Evolutionary conservation across 2,113 vertebrate genomes (phyloP).

Genomic region (Podarcis muralis): DNA sequence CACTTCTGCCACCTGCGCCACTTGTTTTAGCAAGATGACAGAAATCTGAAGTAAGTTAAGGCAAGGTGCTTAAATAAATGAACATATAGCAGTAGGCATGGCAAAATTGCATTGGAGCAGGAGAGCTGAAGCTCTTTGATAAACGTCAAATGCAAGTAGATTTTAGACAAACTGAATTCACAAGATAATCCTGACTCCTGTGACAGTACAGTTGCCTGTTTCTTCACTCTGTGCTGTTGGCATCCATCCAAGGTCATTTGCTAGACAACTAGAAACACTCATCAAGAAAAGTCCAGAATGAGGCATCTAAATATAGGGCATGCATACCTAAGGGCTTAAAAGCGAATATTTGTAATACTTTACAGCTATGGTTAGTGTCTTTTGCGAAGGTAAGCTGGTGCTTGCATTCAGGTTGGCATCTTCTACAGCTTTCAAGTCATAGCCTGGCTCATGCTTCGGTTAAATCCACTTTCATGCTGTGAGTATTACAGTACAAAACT

Average conservation of each 20-base stretch:
- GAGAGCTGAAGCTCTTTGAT: neutral
- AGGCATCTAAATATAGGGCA: neutral
- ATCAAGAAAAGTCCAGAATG: neutral
- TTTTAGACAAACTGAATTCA: neutral
- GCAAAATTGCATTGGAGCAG: neutral
- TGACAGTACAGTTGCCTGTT: slow-evolving; percentile 2
- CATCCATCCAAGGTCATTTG: slow-evolving; percentile 1
- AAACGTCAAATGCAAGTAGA: neutral
- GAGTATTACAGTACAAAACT: neutral
- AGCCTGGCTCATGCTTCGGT: neutral
- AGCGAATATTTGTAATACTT: slow-evolving; percentile 3
- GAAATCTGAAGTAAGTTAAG: neutral
- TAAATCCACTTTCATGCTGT: neutral
- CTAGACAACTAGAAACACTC: slow-evolving; percentile 1
- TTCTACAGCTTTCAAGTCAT: neutral
- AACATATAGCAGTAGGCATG: neutral
- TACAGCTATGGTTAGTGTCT: neutral
- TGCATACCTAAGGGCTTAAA: neutral
- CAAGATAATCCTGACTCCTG: neutral
- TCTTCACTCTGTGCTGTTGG: neutral
- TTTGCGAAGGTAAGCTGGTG: neutral
- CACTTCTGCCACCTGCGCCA: too few species aligned
- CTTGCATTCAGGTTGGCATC: neutral
- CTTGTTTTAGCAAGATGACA: neutral
- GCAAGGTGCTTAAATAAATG: neutral